phyloP scores from a whole-genome alignment of 2,113 vertebrate genomes.

The Turdus rufiventris region DNA sequence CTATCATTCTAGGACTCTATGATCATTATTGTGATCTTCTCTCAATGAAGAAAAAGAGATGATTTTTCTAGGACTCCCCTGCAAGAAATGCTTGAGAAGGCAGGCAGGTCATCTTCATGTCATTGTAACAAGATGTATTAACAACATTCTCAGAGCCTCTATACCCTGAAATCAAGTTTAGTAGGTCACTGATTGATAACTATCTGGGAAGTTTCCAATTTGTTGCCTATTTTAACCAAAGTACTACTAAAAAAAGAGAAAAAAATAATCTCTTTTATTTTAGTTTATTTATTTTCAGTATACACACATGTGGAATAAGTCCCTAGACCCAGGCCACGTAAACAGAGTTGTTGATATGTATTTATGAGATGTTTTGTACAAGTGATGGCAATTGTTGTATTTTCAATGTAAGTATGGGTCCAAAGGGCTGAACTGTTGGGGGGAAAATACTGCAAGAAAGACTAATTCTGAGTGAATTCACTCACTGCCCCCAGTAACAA shows the following conservation, averaged over 20 bases:
- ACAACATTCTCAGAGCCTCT: not conserved
- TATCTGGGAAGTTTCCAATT: not conserved
- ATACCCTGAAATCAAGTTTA: not conserved
- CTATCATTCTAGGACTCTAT: not conserved
- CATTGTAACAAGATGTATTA: not conserved
- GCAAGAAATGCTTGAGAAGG: not conserved
- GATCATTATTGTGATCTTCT: not conserved
- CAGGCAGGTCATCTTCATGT: not conserved
- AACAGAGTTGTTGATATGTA: not conserved
- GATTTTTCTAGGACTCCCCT: not conserved
- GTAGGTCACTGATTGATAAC: not conserved
- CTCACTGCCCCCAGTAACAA: not conserved
- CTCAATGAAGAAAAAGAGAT: not conserved
- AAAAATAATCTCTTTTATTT: not conserved
- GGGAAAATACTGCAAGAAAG: not conserved
- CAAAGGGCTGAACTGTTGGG: not conserved
- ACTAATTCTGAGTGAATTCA: constrained; percentile 4
- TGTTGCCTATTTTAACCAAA: not conserved
- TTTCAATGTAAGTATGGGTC: not conserved
- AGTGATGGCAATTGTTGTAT: not conserved
- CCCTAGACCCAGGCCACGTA: not conserved
- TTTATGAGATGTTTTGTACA: not conserved
- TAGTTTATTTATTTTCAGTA: not conserved
- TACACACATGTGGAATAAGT: not conserved
- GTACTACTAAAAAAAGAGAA: not conserved